Evolutionary conservation across 92 coral and sea anemone genomes (phyloP).

Genomic region (Epizoanthus stellaris): DNA sequence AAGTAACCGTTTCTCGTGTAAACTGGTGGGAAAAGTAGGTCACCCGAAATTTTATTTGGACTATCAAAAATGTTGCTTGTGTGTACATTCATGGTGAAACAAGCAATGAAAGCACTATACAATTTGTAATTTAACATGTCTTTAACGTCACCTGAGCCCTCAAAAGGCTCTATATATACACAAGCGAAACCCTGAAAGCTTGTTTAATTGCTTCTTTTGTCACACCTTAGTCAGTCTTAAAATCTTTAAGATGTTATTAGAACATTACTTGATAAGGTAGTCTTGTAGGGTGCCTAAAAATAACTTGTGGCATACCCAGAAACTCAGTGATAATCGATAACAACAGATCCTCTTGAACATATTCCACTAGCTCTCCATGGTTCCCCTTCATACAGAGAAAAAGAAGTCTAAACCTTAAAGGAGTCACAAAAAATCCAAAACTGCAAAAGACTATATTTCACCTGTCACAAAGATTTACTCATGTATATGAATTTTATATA

Average conservation of each 20-base stretch:
- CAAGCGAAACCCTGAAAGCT: conserved; percentile 2
- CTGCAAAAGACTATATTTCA: too few species aligned
- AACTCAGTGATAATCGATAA: background rate
- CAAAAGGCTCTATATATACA: conserved; percentile 9
- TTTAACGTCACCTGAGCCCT: conserved; percentile 10
- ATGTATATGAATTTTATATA: background rate
- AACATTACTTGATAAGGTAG: background rate
- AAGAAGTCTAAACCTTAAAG: too few species aligned
- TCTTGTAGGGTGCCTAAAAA: background rate
- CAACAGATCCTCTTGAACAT: background rate
- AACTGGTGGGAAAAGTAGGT: conserved; percentile 19
- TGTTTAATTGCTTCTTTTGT: conserved; percentile 4
- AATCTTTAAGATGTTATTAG: conserved; percentile 25
- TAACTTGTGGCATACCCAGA: background rate
- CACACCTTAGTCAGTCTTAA: background rate
- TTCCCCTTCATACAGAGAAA: too few species aligned
- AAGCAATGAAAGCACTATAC: background rate
- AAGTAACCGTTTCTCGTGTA: background rate
- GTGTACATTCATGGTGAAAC: conserved; percentile 20
- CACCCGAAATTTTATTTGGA: conserved; percentile 16
- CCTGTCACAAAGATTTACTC: background rate
- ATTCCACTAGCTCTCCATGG: too few species aligned
- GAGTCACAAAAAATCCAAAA: too few species aligned
- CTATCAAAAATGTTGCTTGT: background rate
- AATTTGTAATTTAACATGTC: background rate